These are phyloP conservation scores for Brachionus angularis DNA, from an alignment of 1,140 invertebrate species.

Conservation along the genomic window DNA sequence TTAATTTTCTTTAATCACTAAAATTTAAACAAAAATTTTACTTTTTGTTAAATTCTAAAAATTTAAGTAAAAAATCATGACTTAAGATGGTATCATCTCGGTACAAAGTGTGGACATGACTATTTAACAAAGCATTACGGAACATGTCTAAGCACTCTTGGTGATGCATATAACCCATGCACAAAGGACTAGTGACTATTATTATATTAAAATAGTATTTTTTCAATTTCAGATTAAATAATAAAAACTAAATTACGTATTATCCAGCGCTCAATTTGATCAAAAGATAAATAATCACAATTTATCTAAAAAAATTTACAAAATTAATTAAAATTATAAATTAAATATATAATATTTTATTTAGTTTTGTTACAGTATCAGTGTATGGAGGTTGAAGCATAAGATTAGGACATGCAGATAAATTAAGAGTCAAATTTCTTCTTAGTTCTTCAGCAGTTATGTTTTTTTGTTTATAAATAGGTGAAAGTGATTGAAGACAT, in stretches of 20 bases:
- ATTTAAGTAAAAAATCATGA: constrained; percentile 84
- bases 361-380: neutral
- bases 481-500: constrained; percentile 18
- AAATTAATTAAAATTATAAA: constrained; percentile 44
- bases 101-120: constrained; percentile 89
- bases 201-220: neutral
- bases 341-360: too few species aligned
- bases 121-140: constrained; percentile 80
- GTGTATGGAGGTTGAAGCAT: constrained; percentile 66
- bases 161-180: constrained; percentile 40
- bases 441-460: constrained; percentile 10
- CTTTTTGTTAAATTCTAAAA: constrained; percentile 92
- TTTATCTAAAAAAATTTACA: constrained; percentile 67
- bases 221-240: neutral
- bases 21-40: too few species aligned
- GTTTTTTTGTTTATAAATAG: constrained; percentile 42
- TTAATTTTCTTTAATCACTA: too few species aligned
- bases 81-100: constrained; percentile 94
- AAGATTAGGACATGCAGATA: constrained; percentile 82
- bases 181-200: constrained; percentile 1
- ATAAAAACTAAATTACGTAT: constrained; percentile 67
- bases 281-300: constrained; percentile 91
- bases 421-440: constrained; percentile 60
- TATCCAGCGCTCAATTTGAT: constrained; percentile 91
- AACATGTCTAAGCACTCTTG: constrained; percentile 69